Conservation (phyloP, 2,888 invertebrate species). For the Pseudococcus viburni region DNA sequence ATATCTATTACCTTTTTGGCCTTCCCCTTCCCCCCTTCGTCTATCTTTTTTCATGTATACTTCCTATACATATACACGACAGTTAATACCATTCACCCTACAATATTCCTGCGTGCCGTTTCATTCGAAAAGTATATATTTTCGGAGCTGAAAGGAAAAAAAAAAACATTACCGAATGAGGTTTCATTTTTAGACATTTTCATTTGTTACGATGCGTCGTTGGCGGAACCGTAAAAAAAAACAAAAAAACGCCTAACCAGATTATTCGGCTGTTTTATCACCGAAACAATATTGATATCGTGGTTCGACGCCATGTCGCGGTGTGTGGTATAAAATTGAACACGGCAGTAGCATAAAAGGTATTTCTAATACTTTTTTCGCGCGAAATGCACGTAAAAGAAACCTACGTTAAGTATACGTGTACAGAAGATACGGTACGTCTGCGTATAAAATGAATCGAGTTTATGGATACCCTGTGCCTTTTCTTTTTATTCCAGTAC, state of each 20-base stretch:
- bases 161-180: slow-evolving; percentile 47
- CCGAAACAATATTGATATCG: slow-evolving; percentile 27
- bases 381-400: not conserved
- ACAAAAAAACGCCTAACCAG: slow-evolving; percentile 13
- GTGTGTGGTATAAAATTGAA: not conserved
- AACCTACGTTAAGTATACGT: slow-evolving; percentile 11
- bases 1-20: slow-evolving; percentile 40
- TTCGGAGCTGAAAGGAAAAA: slow-evolving; percentile 4
- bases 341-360: not conserved
- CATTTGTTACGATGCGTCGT: slow-evolving; percentile 46
- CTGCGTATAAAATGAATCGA: not conserved
- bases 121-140: slow-evolving; percentile 32
- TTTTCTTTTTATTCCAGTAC: not conserved
- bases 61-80: not conserved
- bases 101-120: slow-evolving; percentile 6
- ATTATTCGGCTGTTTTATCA: slow-evolving; percentile 36
- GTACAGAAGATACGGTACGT: not conserved
- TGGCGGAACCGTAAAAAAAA: slow-evolving; percentile 7
- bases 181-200: slow-evolving; percentile 55
- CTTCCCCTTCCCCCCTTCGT: not conserved
- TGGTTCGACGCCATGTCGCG: slow-evolving; percentile 27
- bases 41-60: slow-evolving; percentile 10
- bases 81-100: slow-evolving; percentile 39
- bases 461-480: slow-evolving; percentile 14
- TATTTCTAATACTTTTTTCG: slow-evolving; percentile 36